Evolutionary conservation across 1,140 invertebrate genomes (phyloP).

Genomic region (Euschistus heros): DNA sequence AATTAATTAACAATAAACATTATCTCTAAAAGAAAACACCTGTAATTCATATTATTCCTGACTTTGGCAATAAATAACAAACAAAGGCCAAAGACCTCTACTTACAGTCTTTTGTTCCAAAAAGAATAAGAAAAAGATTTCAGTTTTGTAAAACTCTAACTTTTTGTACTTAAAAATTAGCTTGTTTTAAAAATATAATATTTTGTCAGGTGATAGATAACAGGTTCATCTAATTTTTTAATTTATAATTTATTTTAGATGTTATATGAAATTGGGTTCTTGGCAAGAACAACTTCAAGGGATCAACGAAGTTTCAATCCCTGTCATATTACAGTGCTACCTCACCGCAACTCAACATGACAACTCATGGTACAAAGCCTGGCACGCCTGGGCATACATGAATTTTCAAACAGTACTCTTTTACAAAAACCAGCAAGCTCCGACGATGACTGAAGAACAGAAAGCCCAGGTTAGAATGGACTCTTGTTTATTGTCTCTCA

Average conservation of each 20-base stretch:
- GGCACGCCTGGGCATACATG: constrained; percentile 96
- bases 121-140: too few species aligned
- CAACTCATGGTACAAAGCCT: constrained; percentile 86
- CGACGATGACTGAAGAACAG: neutral
- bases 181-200: neutral
- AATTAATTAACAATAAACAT: too few species aligned
- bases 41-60: too few species aligned
- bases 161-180: neutral
- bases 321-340: constrained; percentile 75
- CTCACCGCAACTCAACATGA: constrained; percentile 79
- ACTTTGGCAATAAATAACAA: too few species aligned
- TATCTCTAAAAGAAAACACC: too few species aligned
- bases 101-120: too few species aligned
- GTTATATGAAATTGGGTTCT: constrained; percentile 80
- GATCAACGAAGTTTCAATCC: constrained; percentile 66
- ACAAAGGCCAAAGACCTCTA: too few species aligned
- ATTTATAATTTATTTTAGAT: constrained; percentile 42
- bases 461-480: neutral
- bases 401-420: constrained; percentile 94
- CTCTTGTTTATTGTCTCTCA: too few species aligned
- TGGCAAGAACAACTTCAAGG: constrained; percentile 80
- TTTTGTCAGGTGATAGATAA: too few species aligned
- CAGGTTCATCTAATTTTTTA: too few species aligned
- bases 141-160: too few species aligned
- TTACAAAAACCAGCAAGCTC: constrained; percentile 54